Evolutionary conservation across 2,888 invertebrate genomes (phyloP).

Genomic region (Coenonympha arcania): DNA sequence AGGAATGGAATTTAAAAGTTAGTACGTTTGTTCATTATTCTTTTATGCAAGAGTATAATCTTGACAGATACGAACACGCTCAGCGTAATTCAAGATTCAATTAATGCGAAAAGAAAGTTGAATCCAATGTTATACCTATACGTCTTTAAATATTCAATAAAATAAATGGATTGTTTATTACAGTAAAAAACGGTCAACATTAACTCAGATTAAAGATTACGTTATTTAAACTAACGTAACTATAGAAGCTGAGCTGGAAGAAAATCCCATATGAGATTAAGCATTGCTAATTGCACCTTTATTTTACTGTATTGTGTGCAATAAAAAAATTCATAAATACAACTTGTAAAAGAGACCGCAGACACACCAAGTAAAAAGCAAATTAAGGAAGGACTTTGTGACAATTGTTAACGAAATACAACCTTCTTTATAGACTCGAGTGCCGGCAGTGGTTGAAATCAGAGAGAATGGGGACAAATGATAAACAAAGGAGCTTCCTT

Average conservation of each 20-base stretch:
- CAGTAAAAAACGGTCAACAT: too few species aligned
- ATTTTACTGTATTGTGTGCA: not conserved
- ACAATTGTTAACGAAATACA: constrained; percentile 22
- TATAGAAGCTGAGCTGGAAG: too few species aligned
- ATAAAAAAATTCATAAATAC: not conserved
- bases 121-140: too few species aligned
- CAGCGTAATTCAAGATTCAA: too few species aligned
- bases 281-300: too few species aligned
- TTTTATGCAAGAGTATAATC: constrained; percentile 47
- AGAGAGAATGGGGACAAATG: constrained; percentile 18
- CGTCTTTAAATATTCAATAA: too few species aligned
- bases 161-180: too few species aligned
- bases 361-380: not conserved
- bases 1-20: constrained; percentile 55
- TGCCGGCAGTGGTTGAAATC: constrained; percentile 15
- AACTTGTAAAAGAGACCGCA: not conserved
- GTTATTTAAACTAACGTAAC: too few species aligned
- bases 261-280: too few species aligned
- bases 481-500: constrained; percentile 31
- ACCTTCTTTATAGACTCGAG: constrained; percentile 13
- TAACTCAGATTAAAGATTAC: too few species aligned
- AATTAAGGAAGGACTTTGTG: constrained; percentile 14
- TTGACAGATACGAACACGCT: constrained; percentile 44
- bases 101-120: too few species aligned
- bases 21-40: constrained; percentile 43